Percentiles rank a stretch among this genome's conserved stretches.
Conservation (phyloP, 2,888 invertebrate species). For the Diloba caeruleocephala region DNA sequence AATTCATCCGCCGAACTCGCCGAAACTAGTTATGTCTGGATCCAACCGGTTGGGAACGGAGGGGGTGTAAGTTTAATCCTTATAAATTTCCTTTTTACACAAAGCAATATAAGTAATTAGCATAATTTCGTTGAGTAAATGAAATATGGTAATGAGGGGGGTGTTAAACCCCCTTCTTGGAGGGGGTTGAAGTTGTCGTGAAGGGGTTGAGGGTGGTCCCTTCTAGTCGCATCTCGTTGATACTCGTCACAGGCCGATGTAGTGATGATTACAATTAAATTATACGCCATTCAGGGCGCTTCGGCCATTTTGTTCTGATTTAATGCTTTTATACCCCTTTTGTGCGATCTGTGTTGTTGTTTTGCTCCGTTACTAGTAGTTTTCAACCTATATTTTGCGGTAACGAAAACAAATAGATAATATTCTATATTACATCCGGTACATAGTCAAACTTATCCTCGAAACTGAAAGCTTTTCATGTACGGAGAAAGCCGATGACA, state of each 20-base stretch:
- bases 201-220: slow-evolving; percentile 72
- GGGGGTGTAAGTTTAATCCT: slow-evolving; percentile 87
- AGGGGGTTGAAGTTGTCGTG: slow-evolving; percentile 66
- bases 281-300: slow-evolving; percentile 77
- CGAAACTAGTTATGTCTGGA: slow-evolving; percentile 75
- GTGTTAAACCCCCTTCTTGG: slow-evolving; percentile 80
- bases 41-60: slow-evolving; percentile 65
- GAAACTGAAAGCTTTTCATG: background rate
- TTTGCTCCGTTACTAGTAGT: slow-evolving; percentile 41
- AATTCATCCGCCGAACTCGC: slow-evolving; percentile 79
- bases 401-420: slow-evolving; percentile 11
- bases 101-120: slow-evolving; percentile 90
- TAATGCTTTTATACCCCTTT: slow-evolving; percentile 65
- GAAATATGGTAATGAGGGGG: slow-evolving; percentile 89
- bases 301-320: slow-evolving; percentile 85
- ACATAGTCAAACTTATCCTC: background rate
- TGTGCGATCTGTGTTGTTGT: slow-evolving; percentile 48
- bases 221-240: slow-evolving; percentile 87
- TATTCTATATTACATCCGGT: background rate
- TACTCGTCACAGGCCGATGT: slow-evolving; percentile 86
- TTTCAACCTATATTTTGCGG: slow-evolving; percentile 47
- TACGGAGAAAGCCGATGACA: background rate
- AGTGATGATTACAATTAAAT: slow-evolving; percentile 88
- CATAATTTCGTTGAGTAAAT: slow-evolving; percentile 90
- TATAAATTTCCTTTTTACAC: slow-evolving; percentile 90